Conservation (phyloP, 2,888 invertebrate genomes). For the Apamea anceps region DNA sequence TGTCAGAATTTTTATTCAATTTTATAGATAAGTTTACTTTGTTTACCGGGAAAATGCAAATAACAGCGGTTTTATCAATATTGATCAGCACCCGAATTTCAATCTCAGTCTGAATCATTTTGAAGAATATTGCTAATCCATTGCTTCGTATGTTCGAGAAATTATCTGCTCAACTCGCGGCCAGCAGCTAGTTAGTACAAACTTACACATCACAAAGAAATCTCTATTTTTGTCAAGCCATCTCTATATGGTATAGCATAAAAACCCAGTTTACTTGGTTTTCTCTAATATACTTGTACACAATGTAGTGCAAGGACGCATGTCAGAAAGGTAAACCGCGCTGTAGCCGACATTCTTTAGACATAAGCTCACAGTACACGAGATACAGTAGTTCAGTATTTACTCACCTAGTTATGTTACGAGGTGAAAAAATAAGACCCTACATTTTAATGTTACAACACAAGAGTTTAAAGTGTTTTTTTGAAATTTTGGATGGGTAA, state of each 20-base stretch:
- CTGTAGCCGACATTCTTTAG: slow-evolving; percentile 38
- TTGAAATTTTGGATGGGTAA: neutral
- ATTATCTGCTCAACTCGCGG: no score
- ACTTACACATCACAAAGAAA: neutral
- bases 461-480: neutral
- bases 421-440: neutral
- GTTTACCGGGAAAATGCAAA: slow-evolving; percentile 11
- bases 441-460: neutral
- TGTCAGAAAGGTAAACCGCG: slow-evolving; percentile 58
- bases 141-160: no score
- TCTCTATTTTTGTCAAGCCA: neutral
- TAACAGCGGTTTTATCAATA: neutral
- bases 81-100: neutral
- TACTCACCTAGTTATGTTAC: neutral
- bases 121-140: no score
- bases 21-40: slow-evolving; percentile 26
- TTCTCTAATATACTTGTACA: slow-evolving; percentile 12
- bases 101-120: neutral
- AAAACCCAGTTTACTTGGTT: neutral
- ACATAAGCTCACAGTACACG: neutral
- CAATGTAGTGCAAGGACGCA: slow-evolving; percentile 42
- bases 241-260: neutral
- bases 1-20: slow-evolving; percentile 49
- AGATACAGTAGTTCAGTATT: slow-evolving; percentile 15
- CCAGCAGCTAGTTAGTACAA: neutral